A percentile compares a stretch with the other conserved stretches of the same genome.
These are phyloP conservation scores for Mus minutoides DNA, from an alignment of 2,797 vertebrate species.

Conservation along the genomic window DNA sequence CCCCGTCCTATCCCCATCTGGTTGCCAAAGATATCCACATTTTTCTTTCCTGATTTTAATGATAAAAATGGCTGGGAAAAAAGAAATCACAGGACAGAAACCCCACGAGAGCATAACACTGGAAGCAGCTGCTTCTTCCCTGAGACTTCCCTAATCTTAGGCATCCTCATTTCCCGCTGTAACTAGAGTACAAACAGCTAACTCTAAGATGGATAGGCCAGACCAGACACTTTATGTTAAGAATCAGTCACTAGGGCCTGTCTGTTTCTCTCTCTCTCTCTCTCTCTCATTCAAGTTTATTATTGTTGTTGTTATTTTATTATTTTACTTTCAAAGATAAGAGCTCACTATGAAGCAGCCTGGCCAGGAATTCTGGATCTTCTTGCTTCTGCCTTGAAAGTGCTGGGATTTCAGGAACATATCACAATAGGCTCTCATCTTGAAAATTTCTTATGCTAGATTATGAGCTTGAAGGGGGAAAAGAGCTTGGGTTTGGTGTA, in stretches of 20 bases:
- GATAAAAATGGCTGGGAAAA: constrained; percentile 25
- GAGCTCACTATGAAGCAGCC: neutral
- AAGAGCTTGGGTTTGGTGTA: neutral
- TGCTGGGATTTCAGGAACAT: neutral
- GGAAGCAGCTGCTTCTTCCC: constrained; percentile 23
- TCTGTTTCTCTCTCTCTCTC: neutral
- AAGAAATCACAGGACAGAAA: neutral
- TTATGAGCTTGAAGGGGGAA: neutral
- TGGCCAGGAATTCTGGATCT: neutral
- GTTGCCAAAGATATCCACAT: neutral
- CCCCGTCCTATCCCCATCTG: neutral
- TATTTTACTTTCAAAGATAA: neutral
- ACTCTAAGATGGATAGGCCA: neutral
- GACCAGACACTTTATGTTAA: neutral
- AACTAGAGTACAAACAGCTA: neutral
- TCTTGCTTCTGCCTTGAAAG: neutral
- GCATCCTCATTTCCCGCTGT: neutral
- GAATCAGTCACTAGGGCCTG: neutral
- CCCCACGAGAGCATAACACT: neutral
- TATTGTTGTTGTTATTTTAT: neutral
- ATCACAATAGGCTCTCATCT: neutral
- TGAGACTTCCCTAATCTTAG: constrained; percentile 4
- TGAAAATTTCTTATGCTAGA: neutral
- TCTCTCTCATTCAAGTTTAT: neutral
- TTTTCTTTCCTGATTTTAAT: constrained; percentile 52